phyloP scores from a whole-genome alignment of 2,797 vertebrate species.

The Enoplosus armatus region DNA sequence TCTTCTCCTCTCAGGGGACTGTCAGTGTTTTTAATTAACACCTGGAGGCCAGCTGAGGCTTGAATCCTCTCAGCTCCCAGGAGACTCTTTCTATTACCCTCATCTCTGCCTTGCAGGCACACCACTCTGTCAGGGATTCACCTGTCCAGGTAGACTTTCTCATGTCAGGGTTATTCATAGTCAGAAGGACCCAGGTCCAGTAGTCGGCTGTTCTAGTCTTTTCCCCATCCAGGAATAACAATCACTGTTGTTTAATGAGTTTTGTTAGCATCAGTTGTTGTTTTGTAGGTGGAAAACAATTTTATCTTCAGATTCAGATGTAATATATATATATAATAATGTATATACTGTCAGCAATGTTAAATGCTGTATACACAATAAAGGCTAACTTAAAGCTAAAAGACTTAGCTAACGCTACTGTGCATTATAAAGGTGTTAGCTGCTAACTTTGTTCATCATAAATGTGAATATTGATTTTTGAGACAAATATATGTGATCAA shows the following conservation, averaged over 20 bases:
- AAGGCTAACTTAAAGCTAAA: no score
- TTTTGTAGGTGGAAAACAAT: no score
- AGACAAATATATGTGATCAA: no score
- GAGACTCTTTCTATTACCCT: not conserved
- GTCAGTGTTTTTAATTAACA: constrained; percentile 61
- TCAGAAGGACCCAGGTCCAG: not conserved
- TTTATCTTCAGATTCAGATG: no score
- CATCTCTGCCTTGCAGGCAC: constrained; percentile 4
- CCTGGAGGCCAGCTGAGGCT: constrained; percentile 54
- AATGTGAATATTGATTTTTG: no score
- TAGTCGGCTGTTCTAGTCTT: not conserved
- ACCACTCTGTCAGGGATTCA: not conserved
- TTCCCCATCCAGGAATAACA: not conserved
- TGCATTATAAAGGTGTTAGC: no score
- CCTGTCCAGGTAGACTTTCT: constrained; percentile 23
- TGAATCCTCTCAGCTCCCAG: constrained; percentile 3
- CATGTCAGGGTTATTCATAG: constrained; percentile 8
- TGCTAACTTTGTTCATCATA: no score
- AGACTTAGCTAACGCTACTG: no score
- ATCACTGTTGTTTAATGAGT: not conserved
- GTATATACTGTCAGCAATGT: no score
- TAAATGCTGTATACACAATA: no score
- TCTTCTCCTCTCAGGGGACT: constrained; percentile 29
- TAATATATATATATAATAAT: no score
- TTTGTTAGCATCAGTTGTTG: no score